These are phyloP conservation scores for Bradypodion ventrale DNA, from an alignment of 2,797 vertebrate genomes.

Conservation along the genomic window DNA sequence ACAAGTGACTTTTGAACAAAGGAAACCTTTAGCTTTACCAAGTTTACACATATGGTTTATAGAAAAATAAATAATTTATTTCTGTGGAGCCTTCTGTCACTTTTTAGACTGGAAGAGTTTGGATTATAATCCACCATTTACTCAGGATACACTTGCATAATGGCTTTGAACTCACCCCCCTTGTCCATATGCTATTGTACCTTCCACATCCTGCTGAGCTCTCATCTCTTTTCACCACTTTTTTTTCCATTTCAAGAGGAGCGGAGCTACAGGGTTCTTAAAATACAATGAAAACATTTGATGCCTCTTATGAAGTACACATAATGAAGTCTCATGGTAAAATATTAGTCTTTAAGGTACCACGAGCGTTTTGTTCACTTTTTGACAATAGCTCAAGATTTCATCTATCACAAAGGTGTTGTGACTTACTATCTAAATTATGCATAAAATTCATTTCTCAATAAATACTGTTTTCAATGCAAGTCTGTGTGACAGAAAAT, in stretches of 20 bases:
- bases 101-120: background rate
- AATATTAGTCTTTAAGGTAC: background rate
- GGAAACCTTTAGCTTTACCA: too few species aligned
- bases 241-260: conserved; percentile 14
- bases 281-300: background rate
- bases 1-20: too few species aligned
- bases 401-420: background rate
- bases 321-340: background rate
- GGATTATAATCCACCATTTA: background rate
- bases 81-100: too few species aligned
- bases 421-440: conserved; percentile 8
- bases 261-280: background rate
- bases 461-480: conserved; percentile 7
- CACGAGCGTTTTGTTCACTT: background rate
- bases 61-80: background rate
- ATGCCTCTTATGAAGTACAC: background rate
- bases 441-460: conserved; percentile 40
- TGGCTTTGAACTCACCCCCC: background rate
- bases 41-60: background rate
- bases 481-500: background rate
- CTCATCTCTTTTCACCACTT: background rate
- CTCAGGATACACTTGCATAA: background rate
- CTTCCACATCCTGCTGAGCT: background rate
- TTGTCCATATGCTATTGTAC: background rate
- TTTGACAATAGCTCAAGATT: too few species aligned